Base-by-base conservation (phyloP, 2,113 vertebrate genomes). In the Acrocephalus arundinaceus region DNA sequence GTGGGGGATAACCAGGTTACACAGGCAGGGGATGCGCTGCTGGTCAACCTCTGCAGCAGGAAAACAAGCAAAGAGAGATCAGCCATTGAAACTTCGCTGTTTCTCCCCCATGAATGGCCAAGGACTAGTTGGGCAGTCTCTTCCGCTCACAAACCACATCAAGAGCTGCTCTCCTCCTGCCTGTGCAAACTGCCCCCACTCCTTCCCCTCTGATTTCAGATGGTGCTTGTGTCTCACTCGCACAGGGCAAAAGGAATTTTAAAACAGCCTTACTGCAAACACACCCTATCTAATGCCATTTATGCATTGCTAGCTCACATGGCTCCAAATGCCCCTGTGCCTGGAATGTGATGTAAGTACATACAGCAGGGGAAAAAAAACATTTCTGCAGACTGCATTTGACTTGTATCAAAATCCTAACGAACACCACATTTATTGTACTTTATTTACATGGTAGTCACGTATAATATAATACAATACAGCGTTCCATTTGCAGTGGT, bases 321-420 rank as follows among this genome's bases (percentile, higher is more conserved):
- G 3, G 68, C 58, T 89, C 83, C 49, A n/a, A 39, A 33, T 1
- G 30, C 35, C 65, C 85, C 63, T 10, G 8, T 9, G 83, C 89
- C 73, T 90, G 80, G 90, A 90, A 95, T 75, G 82, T 65, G 58
- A 85, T 66, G 8, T 57, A 84, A 95, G 67, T 51, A 78, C 45
- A 43, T 10, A 94, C 23, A 90, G 65, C 35, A 55, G 82, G 79
- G 79, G 20, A 71, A 75, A 21, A n/a, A 85, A 51, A 52, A 8
- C 37, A 68, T 87, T 79, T 78, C 43, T 81, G 91, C 67, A 94
- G 77, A 90, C 90, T 96, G 94, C 74, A 46, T 79, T 90, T 86
- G 68, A 92, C 93, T 95, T 55, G 74, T 78, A 88, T 89, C 89
- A 93, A 96, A 94, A 90, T 80, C 93, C 86, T 76, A 93, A 93